Percentiles rank a stretch among this genome's conserved stretches.
Evolutionary conservation across 1,140 invertebrate species (phyloP).

Genomic region (Euura lappo): DNA sequence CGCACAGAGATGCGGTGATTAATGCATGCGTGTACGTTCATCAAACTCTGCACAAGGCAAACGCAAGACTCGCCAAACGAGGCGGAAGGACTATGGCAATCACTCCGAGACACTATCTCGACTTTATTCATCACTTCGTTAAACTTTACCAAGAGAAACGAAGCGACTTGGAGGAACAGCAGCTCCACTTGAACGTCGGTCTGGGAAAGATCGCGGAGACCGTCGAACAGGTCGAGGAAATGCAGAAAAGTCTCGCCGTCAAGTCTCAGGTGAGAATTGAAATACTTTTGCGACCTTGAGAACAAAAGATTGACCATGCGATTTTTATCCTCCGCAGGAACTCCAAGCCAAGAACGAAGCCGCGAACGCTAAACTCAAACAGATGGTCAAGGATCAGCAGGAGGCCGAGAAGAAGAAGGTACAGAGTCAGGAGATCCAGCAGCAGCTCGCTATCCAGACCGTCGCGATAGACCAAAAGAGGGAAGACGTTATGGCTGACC

Average conservation of each 20-base stretch:
- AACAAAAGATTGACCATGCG: not conserved
- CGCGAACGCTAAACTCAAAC: slow-evolving; percentile 96
- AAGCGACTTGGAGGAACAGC: slow-evolving; percentile 97
- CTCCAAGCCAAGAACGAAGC: slow-evolving; percentile 98
- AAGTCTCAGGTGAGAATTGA: slow-evolving; percentile 76
- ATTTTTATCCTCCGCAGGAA: slow-evolving; percentile 65
- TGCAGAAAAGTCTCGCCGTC: slow-evolving; percentile 97
- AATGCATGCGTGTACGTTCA: slow-evolving; percentile 99
- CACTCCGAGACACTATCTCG: slow-evolving; percentile 98
- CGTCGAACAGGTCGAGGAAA: slow-evolving; percentile 98
- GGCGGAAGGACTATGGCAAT: slow-evolving; percentile 96
- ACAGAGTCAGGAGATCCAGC: slow-evolving; percentile 96
- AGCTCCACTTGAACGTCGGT: slow-evolving; percentile 98
- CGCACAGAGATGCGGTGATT: slow-evolving; percentile 93
- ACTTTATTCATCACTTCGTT: slow-evolving; percentile 99
- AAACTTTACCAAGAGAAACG: slow-evolving; percentile 98
- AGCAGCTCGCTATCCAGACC: slow-evolving; percentile 87
- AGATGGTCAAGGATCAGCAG: slow-evolving; percentile 99
- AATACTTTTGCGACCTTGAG: not conserved
- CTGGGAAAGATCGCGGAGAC: slow-evolving; percentile 99
- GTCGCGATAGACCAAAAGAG: slow-evolving; percentile 92
- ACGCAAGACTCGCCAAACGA: slow-evolving; percentile 85
- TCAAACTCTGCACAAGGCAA: slow-evolving; percentile 94
- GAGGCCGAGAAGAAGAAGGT: slow-evolving; percentile 99
- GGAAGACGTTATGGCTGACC: slow-evolving; percentile 91